A percentile compares a stretch with the other conserved stretches of the same genome.
phyloP scores from a whole-genome alignment of 2,888 invertebrate genomes.

The Rhamphomyia laevipes region DNA sequence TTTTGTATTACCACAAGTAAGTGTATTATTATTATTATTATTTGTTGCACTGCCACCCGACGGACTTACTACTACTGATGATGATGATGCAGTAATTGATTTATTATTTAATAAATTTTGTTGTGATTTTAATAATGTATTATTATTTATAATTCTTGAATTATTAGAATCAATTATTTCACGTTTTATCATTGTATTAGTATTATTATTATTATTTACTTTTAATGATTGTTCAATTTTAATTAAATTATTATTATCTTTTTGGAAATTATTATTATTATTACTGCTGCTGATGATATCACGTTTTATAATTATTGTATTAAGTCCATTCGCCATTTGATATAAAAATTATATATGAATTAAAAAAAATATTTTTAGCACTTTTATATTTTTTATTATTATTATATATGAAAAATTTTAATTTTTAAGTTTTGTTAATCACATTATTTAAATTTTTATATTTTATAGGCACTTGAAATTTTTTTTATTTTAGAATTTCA shows the following conservation, averaged over 20 bases:
- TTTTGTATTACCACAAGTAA: conserved; percentile 22
- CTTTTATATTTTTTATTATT: no score
- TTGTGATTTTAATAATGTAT: not conserved
- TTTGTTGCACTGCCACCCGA: not conserved
- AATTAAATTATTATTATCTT: not conserved
- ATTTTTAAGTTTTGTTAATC: no score
- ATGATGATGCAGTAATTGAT: not conserved
- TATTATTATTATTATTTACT: conserved; percentile 4
- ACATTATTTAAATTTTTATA: not conserved
- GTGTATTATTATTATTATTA: conserved; percentile 7
- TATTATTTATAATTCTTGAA: not conserved
- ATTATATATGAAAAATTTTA: no score
- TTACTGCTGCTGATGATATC: conserved; percentile 11
- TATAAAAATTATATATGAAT: no score
- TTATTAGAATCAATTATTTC: not conserved
- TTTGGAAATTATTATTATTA: conserved; percentile 2
- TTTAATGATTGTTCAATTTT: not conserved
- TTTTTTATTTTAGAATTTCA: not conserved
- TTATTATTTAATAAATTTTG: not conserved
- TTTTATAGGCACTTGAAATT: not conserved
- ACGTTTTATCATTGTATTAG: conserved; percentile 2
- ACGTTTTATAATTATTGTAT: conserved; percentile 18
- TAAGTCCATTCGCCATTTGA: conserved; percentile 14
- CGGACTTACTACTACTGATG: conserved; percentile 5
- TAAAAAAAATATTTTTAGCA: no score